Percentiles rank a stretch among this genome's conserved stretches.
Conservation (phyloP, 2,888 invertebrate species). For the Sturmia bella region DNA sequence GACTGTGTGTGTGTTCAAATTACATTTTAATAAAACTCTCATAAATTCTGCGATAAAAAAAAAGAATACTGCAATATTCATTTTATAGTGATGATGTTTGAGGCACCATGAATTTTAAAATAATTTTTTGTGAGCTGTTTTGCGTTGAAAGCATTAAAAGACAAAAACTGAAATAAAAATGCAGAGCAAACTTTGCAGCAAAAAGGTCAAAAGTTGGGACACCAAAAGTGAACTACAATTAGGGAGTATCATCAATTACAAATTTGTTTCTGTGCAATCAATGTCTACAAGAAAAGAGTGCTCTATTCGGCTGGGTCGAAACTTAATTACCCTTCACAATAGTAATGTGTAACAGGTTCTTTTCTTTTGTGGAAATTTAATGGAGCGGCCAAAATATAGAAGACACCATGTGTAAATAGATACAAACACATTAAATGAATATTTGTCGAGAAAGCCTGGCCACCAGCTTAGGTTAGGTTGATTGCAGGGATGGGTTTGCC, state of each 20-base stretch:
- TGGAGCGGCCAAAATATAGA: too few species aligned
- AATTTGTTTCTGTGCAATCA: too few species aligned
- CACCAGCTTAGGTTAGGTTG: too few species aligned
- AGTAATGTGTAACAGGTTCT: too few species aligned
- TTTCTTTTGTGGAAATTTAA: too few species aligned
- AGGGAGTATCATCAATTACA: slow-evolving; percentile 8
- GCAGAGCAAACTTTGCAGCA: background rate
- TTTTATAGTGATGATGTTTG: slow-evolving; percentile 34
- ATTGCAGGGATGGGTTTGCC: too few species aligned
- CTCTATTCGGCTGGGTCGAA: too few species aligned
- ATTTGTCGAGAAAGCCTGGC: too few species aligned
- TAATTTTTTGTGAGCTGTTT: background rate
- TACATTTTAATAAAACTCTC: slow-evolving; percentile 60
- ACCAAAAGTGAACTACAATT: background rate
- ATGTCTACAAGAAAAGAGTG: too few species aligned
- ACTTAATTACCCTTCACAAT: too few species aligned
- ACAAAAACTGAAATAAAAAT: background rate
- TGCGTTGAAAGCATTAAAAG: slow-evolving; percentile 6
- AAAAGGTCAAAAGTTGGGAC: background rate
- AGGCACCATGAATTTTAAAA: slow-evolving; percentile 29
- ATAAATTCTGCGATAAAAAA: slow-evolving; percentile 46
- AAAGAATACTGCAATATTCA: slow-evolving; percentile 30
- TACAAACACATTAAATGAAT: too few species aligned
- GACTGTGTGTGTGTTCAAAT: slow-evolving; percentile 49
- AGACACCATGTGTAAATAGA: too few species aligned